These are phyloP conservation scores for Drosophila prolongata DNA, from an alignment of 2,888 invertebrate species.

Conservation along the genomic window DNA sequence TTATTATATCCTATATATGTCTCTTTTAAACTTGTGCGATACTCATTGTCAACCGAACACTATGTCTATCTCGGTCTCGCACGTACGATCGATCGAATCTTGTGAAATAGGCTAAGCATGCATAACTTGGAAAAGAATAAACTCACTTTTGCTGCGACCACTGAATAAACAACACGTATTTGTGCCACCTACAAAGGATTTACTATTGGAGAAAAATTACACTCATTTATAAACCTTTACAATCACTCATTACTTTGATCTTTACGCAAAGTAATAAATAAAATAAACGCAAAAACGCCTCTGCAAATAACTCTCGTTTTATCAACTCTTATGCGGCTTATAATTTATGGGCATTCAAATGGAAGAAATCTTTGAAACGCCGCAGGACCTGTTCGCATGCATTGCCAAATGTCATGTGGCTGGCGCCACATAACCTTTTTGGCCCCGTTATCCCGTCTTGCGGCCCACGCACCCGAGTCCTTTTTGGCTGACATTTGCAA, in stretches of 20 bases:
- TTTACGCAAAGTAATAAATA: constrained; percentile 13
- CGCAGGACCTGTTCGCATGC: constrained; percentile 32
- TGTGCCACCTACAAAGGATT: no score
- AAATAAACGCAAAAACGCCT: constrained; percentile 10
- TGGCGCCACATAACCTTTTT: constrained; percentile 58
- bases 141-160: no score
- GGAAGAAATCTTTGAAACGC: constrained; percentile 32
- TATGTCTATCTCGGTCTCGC: no score
- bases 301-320: constrained; percentile 21
- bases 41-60: no score
- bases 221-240: background rate
- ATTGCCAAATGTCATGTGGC: constrained; percentile 47
- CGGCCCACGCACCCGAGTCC: constrained; percentile 55
- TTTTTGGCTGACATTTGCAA: constrained; percentile 59
- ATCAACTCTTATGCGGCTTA: constrained; percentile 20
- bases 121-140: no score
- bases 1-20: no score
- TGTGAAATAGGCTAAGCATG: no score
- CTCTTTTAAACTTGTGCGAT: no score
- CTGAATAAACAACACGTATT: no score
- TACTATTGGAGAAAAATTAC: no score
- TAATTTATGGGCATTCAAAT: constrained; percentile 34
- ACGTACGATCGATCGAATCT: no score
- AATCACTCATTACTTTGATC: constrained; percentile 15
- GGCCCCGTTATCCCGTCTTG: constrained; percentile 16